Conservation (phyloP, 2,888 invertebrate genomes). For the Leptarthrus brevirostris region DNA sequence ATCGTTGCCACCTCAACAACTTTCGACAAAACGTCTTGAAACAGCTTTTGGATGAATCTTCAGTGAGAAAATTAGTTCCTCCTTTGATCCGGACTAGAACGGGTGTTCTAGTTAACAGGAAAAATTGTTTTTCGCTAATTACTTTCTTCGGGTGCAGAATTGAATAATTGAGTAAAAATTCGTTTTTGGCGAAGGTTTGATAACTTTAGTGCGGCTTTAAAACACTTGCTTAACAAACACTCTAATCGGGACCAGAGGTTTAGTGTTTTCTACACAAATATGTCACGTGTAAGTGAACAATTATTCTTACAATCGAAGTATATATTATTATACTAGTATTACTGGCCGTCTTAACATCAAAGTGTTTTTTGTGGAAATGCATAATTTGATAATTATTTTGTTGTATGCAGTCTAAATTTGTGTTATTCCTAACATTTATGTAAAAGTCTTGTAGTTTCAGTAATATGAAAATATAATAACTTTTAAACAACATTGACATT, state of each 20-base stretch:
- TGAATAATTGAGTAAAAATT: slow-evolving; percentile 1
- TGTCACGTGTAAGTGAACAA: slow-evolving; percentile 57
- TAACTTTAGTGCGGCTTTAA: slow-evolving; percentile 35
- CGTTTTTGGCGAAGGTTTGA: slow-evolving; percentile 8
- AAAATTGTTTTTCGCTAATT: neutral
- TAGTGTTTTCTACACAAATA: slow-evolving; percentile 40
- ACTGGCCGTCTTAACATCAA: too few relatives aligned
- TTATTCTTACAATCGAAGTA: too few relatives aligned
- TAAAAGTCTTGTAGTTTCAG: too few relatives aligned
- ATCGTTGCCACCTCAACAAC: slow-evolving; percentile 53
- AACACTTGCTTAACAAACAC: slow-evolving; percentile 12
- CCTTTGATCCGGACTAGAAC: slow-evolving; percentile 51
- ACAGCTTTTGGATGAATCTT: slow-evolving; percentile 14
- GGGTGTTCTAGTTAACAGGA: slow-evolving; percentile 44
- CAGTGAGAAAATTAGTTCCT: slow-evolving; percentile 52
- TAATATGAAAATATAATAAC: too few relatives aligned
- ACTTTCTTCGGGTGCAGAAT: slow-evolving; percentile 17
- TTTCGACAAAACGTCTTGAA: slow-evolving; percentile 45
- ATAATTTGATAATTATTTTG: too few relatives aligned
- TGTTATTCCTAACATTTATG: too few relatives aligned
- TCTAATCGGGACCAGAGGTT: slow-evolving; percentile 7
- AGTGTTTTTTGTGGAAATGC: too few relatives aligned
- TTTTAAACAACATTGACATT: too few relatives aligned
- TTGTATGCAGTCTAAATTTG: too few relatives aligned
- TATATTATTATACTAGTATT: too few relatives aligned